Evolutionary conservation across 2,888 invertebrate species (phyloP).

Genomic region (Bhutanitis thaidina): DNA sequence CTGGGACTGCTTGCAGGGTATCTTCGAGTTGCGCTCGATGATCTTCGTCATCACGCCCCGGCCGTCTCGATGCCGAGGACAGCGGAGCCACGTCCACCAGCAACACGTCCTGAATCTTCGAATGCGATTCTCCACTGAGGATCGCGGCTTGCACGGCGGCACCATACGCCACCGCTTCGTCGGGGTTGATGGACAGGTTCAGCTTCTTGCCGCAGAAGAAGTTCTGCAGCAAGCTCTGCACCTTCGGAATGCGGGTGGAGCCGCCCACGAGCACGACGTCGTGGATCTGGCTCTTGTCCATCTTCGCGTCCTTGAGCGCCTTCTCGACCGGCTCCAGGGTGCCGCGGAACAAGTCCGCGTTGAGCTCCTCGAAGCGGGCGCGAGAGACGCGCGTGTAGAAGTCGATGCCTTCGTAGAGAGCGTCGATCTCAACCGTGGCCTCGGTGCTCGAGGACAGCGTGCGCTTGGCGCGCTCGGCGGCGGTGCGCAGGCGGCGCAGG

Average conservation of each 20-base stretch:
- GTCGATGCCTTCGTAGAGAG: constrained; percentile 83
- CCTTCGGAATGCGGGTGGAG: constrained; percentile 86
- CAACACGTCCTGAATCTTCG: constrained; percentile 82
- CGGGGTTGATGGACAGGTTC: constrained; percentile 46
- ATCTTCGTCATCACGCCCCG: constrained; percentile 86
- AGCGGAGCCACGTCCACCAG: constrained; percentile 76
- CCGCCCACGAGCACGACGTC: constrained; percentile 89
- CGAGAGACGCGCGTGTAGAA: constrained; percentile 82
- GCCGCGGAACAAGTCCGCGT: constrained; percentile 82
- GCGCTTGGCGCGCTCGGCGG: constrained; percentile 86
- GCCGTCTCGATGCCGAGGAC: constrained; percentile 51
- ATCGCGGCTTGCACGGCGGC: constrained; percentile 85
- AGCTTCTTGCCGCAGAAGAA: constrained; percentile 84
- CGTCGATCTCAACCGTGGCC: constrained; percentile 84
- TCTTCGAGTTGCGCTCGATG: constrained; percentile 82
- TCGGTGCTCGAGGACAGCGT: constrained; percentile 85
- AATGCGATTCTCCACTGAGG: constrained; percentile 74
- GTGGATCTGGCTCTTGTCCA: constrained; percentile 84
- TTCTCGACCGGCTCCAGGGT: constrained; percentile 67
- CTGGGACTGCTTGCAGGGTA: constrained; percentile 85
- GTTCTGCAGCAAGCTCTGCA: constrained; percentile 83
- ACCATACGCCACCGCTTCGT: constrained; percentile 87
- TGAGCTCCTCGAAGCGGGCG: constrained; percentile 85
- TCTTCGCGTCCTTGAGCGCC: constrained; percentile 83
- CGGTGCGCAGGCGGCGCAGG: constrained; percentile 90